Evolutionary conservation across 2,888 invertebrate species (phyloP), one percentile per base, ranked within the genome.

Genomic region (Acleris laterana): DNA sequence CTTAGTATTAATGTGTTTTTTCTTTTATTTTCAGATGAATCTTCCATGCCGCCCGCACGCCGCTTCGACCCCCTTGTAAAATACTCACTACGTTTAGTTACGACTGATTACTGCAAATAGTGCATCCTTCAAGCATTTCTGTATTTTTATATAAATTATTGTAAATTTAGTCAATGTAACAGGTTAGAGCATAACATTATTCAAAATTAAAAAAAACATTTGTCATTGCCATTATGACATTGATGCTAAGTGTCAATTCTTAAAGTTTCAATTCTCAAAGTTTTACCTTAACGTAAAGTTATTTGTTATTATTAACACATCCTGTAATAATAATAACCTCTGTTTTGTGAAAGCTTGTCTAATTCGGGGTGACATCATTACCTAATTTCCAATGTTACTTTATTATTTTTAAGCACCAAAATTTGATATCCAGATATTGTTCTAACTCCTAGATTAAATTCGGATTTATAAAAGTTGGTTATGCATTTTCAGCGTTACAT

Each of bases 81-180:
- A 91, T 91, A 91, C 91, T 91, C 90, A 90, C 74, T 91, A 89
- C 84, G 74, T 70, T 78, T 77, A 78, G 71, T 78, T 80, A 79
- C 77, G 89, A 90, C 90, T 90, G 90, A 91, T 81, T 77, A 80
- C 77, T 74, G 78, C 77, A 68, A 75, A 76, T 73, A 74, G 81
- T 83, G 81, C 85, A 84, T 86, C 83, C 78, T 81, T 85, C 81
- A 84, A 82, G 89, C 89, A 89, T 61, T 61, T 89, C 89, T 87
- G 82, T 87, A 85, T 85, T 77, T 78, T 83, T 84, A 78, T 70
- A 84, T 88, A 89, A 85, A 83, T 87, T 86, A 84, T 83, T 82
- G 71, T 72, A 76, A 73, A 62, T 52, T 61, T 44, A 53, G 52
- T 53, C 11, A 48, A 55, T 50, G 59, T 64, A 62, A 63, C 44